Evolutionary conservation across 1,140 invertebrate species (phyloP).

Genomic region (Lepeophtheirus salmonis): DNA sequence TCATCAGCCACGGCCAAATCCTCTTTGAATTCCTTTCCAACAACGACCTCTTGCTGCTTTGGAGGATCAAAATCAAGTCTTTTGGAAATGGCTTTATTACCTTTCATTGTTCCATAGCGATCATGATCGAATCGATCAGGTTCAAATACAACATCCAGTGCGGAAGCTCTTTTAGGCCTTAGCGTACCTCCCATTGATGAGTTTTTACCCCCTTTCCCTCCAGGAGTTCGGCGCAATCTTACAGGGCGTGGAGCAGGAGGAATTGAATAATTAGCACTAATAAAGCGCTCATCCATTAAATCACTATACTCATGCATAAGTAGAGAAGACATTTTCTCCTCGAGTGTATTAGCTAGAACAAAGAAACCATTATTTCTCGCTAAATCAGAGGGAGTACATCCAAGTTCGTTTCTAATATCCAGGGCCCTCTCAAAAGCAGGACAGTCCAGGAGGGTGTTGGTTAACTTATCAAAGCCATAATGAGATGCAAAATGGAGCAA

Average conservation of each 20-base stretch:
- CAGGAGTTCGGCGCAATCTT: too few relatives aligned
- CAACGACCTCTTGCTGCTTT: too few relatives aligned
- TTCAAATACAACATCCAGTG: neutral
- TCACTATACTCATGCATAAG: neutral
- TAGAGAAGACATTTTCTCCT: neutral
- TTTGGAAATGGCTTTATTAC: neutral
- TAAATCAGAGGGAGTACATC: neutral
- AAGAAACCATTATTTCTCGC: neutral
- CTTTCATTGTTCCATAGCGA: neutral
- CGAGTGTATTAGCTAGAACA: neutral
- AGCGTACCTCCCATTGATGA: neutral
- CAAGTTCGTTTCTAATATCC: neutral
- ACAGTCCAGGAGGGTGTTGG: neutral
- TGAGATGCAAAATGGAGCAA: neutral
- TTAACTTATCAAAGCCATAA: neutral
- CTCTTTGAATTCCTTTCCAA: neutral
- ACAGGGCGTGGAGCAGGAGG: neutral
- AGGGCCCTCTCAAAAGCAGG: neutral
- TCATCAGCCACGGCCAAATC: neutral
- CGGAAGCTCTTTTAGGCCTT: neutral
- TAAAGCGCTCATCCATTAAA: neutral
- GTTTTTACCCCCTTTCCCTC: too few relatives aligned
- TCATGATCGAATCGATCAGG: neutral
- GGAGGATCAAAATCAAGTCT: neutral
- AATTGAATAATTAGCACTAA: neutral